Evolutionary conservation across 2,888 invertebrate genomes (phyloP).

Genomic region (Cynaeus angustus): DNA sequence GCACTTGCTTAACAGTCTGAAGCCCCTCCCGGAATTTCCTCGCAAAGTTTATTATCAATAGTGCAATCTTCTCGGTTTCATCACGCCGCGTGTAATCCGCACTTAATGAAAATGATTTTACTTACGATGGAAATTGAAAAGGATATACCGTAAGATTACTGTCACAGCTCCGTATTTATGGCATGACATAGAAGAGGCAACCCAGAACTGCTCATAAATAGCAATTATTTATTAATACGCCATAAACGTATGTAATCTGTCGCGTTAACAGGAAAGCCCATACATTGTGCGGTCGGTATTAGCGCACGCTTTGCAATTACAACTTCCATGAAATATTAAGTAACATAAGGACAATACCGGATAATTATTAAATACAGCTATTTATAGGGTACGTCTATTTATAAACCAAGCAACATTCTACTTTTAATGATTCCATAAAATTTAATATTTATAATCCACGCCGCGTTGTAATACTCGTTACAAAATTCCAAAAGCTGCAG

Average conservation of each 20-base stretch:
- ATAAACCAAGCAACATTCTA: constrained; percentile 33
- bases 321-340: constrained; percentile 38
- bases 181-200: constrained; percentile 33
- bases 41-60: too few species aligned
- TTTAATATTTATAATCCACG: constrained; percentile 43
- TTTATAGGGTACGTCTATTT: constrained; percentile 44
- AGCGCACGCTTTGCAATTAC: constrained; percentile 42
- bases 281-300: constrained; percentile 47
- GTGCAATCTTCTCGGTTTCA: neutral
- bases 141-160: constrained; percentile 32
- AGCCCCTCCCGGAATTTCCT: too few species aligned
- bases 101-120: neutral
- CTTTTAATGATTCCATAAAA: constrained; percentile 49
- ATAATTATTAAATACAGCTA: constrained; percentile 42
- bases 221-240: constrained; percentile 51
- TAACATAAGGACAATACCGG: constrained; percentile 44
- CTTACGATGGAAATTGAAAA: constrained; percentile 25
- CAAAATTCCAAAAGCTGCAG: constrained; percentile 29
- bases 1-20: too few species aligned
- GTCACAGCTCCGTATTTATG: constrained; percentile 26
- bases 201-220: constrained; percentile 46
- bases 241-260: constrained; percentile 55
- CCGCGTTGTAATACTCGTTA: constrained; percentile 47
- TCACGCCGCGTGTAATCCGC: neutral
- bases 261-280: constrained; percentile 53